Base-by-base conservation (phyloP, 2,797 vertebrate species). In the Melanotaenia trifasciata region DNA sequence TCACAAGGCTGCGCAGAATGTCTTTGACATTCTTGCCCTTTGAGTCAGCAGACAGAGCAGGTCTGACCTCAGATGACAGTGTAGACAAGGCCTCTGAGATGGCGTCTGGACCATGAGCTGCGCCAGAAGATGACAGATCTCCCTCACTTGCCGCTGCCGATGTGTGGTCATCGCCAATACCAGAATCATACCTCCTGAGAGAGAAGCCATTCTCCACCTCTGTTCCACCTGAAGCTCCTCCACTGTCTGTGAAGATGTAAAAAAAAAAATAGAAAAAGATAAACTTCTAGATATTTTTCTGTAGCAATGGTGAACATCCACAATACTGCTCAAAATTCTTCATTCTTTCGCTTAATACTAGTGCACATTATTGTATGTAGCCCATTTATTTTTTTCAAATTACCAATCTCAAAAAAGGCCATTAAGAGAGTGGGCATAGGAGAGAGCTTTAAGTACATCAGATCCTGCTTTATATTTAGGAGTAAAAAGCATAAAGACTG, bases 1-100 rank as follows among this genome's bases (percentile, higher is more conserved):
- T 98, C 63, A 99, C 97, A 14, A 99, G 92, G 91, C 98, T 99
- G 75, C 97, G 95, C 73, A 99, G 94, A 78, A 99, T 99, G 86
- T 99, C 98, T 89, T 97, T 99, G 59, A 99, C 97, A 0, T 96
- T 98, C 92, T 98, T 98, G 76, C 95, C 94, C 88, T 94, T 94
- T 38, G 87, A 78, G 38, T 94, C 96, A 77, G 88, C 90, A 88
- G 90, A 65, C 33, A n/a, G 51, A n/a, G 85, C 20, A 4, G 89
- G 74, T 82, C 89, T 96, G 83, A 98, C 97, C 93, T 99, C 97
- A 60, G 96, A 94, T 0, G 97, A 98, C 72, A 98, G 94, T 0
- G 97, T 96, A 64, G 95, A 96, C 30, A 98, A 84, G 58, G 96
- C 96, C 94, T 99, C 97, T 3, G 96, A 98, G 87, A 98, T 78